Conservation (phyloP, 2,888 invertebrate genomes). For the Acanthopleura granulata region DNA sequence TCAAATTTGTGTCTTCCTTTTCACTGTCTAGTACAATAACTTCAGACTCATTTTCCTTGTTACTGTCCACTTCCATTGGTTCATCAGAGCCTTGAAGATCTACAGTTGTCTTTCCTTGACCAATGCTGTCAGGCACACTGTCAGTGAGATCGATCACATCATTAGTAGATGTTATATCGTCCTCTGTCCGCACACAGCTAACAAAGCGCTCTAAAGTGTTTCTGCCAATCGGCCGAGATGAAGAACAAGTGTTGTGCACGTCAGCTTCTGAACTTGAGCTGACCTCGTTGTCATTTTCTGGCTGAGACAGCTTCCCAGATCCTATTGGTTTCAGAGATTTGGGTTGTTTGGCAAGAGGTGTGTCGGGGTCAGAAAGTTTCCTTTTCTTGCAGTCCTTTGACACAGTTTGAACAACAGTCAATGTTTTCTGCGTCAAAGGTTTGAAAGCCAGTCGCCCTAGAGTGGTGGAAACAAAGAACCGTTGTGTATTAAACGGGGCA, state of each 20-base stretch:
- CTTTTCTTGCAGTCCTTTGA: slow-evolving; percentile 33
- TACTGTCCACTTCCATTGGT: background rate
- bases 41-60: background rate
- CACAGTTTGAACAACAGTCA: slow-evolving; percentile 14
- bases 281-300: slow-evolving; percentile 54
- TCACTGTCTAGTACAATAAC: background rate
- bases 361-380: slow-evolving; percentile 37
- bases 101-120: too few species aligned
- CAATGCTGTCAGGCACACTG: background rate
- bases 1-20: background rate
- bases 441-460: slow-evolving; percentile 37
- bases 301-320: background rate
- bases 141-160: slow-evolving; percentile 48
- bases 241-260: background rate
- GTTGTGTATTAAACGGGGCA: too few species aligned
- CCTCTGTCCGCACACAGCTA: slow-evolving; percentile 30
- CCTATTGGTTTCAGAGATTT: slow-evolving; percentile 32
- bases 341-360: slow-evolving; percentile 31
- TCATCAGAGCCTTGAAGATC: background rate
- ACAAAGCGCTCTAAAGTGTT: slow-evolving; percentile 46
- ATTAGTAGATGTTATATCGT: slow-evolving; percentile 56
- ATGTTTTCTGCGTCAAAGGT: slow-evolving; percentile 28
- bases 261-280: slow-evolving; percentile 58
- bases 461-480: background rate
- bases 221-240: slow-evolving; percentile 25